Evolutionary conservation across 2,888 invertebrate species (phyloP).

Genomic region (Aethes cnicana): DNA sequence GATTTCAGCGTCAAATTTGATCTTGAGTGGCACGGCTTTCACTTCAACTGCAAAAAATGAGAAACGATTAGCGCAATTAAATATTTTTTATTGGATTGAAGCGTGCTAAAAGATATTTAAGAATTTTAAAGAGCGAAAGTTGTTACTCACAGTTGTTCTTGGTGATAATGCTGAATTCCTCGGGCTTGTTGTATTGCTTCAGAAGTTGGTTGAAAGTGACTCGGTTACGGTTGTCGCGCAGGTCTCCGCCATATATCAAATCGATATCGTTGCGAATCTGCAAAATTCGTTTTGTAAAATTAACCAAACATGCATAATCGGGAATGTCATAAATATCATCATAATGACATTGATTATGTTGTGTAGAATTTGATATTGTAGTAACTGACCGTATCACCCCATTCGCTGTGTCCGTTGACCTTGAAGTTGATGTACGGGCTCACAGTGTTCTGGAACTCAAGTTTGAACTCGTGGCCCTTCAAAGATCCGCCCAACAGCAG

Average conservation of each 20-base stretch:
- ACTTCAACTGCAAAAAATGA: constrained; percentile 70
- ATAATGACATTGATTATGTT: too few relatives aligned
- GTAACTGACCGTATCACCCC: constrained; percentile 59
- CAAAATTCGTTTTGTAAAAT: constrained; percentile 11
- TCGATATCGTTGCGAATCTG: constrained; percentile 76
- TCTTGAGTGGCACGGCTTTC: constrained; percentile 73
- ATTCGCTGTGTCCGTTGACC: constrained; percentile 79
- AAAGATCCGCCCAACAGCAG: constrained; percentile 72
- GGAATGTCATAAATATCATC: too few relatives aligned
- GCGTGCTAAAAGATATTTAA: too few relatives aligned
- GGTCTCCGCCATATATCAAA: constrained; percentile 84
- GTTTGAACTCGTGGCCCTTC: constrained; percentile 63
- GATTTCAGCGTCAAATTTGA: constrained; percentile 80
- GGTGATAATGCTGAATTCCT: constrained; percentile 73
- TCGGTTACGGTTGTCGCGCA: constrained; percentile 79
- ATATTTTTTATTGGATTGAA: too few relatives aligned
- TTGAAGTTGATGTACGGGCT: constrained; percentile 84
- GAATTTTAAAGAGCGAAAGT: too few relatives aligned
- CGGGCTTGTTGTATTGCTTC: constrained; percentile 58
- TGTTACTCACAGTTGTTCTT: constrained; percentile 77
- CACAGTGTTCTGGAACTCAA: constrained; percentile 82
- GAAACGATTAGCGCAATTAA: constrained; percentile 14
- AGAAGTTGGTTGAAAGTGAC: constrained; percentile 73
- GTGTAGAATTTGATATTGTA: neutral
- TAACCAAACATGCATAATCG: neutral